A percentile compares a stretch with the other conserved stretches of the same genome.
phyloP scores from a whole-genome alignment of 2,888 invertebrate genomes.

The Spicauda simplicius region DNA sequence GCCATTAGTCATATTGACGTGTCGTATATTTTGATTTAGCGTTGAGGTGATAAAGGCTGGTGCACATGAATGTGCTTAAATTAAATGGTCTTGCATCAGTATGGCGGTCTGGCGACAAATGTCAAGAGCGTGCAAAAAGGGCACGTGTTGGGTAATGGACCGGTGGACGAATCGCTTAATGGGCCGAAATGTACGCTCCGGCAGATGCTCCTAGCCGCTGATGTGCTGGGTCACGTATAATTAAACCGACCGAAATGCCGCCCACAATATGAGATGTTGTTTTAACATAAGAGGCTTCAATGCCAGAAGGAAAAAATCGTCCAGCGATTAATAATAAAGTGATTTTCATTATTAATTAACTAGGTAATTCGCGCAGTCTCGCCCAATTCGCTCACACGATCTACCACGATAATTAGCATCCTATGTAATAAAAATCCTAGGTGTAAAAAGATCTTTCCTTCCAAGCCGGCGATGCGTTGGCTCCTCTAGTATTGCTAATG shows the following conservation, averaged over 20 bases:
- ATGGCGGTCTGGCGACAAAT: slow-evolving; percentile 53
- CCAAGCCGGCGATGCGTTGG: too few species aligned
- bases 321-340: too few species aligned
- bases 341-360: too few species aligned
- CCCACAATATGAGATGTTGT: neutral
- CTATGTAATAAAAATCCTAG: too few species aligned
- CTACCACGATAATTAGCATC: too few species aligned
- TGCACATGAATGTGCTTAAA: slow-evolving; percentile 18
- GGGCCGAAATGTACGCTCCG: slow-evolving; percentile 38
- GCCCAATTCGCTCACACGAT: too few species aligned
- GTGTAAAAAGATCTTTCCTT: too few species aligned
- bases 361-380: too few species aligned
- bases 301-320: neutral
- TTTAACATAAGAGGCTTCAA: neutral
- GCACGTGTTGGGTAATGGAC: slow-evolving; percentile 56
- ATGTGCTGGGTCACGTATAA: slow-evolving; percentile 13
- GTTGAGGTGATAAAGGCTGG: slow-evolving; percentile 4
- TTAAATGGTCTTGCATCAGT: slow-evolving; percentile 54
- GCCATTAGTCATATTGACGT: slow-evolving; percentile 24
- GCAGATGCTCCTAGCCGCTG: slow-evolving; percentile 26
- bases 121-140: slow-evolving; percentile 72
- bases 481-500: too few species aligned
- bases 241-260: slow-evolving; percentile 8
- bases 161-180: slow-evolving; percentile 49
- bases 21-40: slow-evolving; percentile 25